Conservation (phyloP, 2,797 vertebrate genomes). For the Limosa lapponica region DNA sequence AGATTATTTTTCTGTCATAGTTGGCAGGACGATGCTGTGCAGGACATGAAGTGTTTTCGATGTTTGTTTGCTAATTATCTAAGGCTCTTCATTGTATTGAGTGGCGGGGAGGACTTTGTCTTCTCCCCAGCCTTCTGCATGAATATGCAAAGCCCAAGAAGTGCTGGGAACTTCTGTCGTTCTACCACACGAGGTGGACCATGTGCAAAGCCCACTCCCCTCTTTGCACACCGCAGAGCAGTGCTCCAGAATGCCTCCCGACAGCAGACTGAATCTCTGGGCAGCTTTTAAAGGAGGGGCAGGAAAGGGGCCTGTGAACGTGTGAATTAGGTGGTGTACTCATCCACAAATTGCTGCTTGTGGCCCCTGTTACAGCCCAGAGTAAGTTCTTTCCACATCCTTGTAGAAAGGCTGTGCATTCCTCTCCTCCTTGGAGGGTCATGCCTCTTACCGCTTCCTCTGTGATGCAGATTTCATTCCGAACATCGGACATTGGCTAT, state of each 20-base stretch:
- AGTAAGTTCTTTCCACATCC: not conserved
- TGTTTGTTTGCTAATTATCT: conserved; percentile 66
- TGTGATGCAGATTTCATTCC: conserved; percentile 22
- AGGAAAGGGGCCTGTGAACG: not conserved
- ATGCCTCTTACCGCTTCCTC: not conserved
- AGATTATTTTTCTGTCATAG: conserved; percentile 61
- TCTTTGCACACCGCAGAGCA: not conserved
- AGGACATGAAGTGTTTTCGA: conserved; percentile 65
- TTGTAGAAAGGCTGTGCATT: not conserved
- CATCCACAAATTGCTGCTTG: conserved; percentile 41
- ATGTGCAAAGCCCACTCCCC: not conserved
- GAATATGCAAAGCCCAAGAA: conserved; percentile 62
- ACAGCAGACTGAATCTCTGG: not conserved
- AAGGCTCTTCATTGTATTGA: conserved; percentile 56
- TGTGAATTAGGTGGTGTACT: conserved; percentile 5
- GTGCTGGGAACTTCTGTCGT: conserved; percentile 54
- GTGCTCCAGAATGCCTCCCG: not conserved
- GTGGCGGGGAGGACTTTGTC: not conserved
- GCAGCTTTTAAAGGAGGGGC: not conserved
- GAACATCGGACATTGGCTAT: not conserved
- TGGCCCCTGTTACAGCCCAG: conserved; percentile 14
- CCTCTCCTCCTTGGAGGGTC: not conserved
- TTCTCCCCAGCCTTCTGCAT: conserved; percentile 49
- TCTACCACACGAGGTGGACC: not conserved
- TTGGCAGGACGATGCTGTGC: conserved; percentile 60